Base-by-base conservation (phyloP, 2,113 vertebrate species). In the Gadus macrocephalus region DNA sequence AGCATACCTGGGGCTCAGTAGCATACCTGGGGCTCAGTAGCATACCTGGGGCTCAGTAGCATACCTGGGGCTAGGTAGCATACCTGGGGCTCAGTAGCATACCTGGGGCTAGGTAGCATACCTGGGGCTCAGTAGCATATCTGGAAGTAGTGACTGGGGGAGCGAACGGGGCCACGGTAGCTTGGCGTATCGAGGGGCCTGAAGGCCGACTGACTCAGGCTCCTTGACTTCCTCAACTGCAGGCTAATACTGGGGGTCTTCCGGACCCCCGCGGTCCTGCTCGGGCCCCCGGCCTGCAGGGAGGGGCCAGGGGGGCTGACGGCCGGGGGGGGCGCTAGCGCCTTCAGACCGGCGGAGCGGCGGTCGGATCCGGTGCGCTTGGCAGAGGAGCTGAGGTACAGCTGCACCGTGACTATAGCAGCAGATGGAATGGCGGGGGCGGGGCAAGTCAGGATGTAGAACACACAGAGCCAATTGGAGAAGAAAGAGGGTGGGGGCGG, bases 91-190 rank as follows among this genome's bases (percentile, higher is more conserved):
- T 63, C 22, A 19, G 20, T 68, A 31, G 70, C 64, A 9, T 64
- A 53, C 8, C 35, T 8, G 38, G 49, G n/a, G 2, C 68, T 16
- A 53, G 49, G 31, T 68, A 66, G 14, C 59, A 28, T 68, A n/a
- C 19, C 31, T 35, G 28, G 8, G 16, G 1, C 56, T 88, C n/a
- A 89, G 74, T 91, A 91, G 78, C 89, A 92, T 56, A 91, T 90
- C 78, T 92, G 93, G 83, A 95, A 95, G 75, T 91, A 92, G 76
- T 90, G 88, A 90, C 91, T 91, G 69, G 90, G 90, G 75, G 92
- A 93, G 85, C 92, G 92, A 78, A 91, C 79, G 61, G 93, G 88
- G 82, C 90, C 88, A 82, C 89, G 86, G 86, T 93, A 94, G 86
- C 90, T 92, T 81, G 91, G 89, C 68, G 90, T 91, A 75, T 92